Evolutionary conservation across 2,113 vertebrate genomes (phyloP).

Genomic region (Myodes glareolus): DNA sequence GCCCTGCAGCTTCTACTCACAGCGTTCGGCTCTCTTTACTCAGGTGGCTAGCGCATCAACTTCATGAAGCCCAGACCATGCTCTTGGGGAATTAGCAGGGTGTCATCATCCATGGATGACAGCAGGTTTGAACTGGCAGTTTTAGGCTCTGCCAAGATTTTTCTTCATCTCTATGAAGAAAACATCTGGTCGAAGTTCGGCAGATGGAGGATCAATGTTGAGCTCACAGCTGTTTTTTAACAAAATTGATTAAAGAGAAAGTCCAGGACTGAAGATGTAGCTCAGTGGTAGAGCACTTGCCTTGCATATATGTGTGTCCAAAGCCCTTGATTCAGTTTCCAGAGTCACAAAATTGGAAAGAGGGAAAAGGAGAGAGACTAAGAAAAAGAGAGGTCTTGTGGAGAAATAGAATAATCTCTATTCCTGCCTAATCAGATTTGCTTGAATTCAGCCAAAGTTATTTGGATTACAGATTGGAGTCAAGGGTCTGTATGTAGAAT

Average conservation of each 20-base stretch:
- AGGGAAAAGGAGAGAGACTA: background rate
- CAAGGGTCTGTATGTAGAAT: too few relatives aligned
- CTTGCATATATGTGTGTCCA: background rate
- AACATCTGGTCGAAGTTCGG: background rate
- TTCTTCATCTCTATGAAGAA: background rate
- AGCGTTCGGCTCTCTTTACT: background rate
- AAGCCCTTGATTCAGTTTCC: background rate
- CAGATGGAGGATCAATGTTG: background rate
- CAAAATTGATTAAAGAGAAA: background rate
- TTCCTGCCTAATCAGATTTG: background rate
- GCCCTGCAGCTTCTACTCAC: background rate
- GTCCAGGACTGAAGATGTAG: background rate
- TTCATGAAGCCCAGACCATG: background rate
- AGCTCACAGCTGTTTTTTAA: background rate
- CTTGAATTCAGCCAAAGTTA: background rate
- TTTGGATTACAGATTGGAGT: background rate
- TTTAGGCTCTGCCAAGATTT: background rate
- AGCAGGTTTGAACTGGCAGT: background rate
- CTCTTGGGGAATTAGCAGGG: background rate
- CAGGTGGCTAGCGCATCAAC: background rate
- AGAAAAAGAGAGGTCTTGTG: background rate
- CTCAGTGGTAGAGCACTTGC: background rate
- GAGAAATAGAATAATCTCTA: background rate
- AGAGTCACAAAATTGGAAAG: background rate
- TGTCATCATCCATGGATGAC: background rate